phyloP scores from a whole-genome alignment of 1,140 invertebrate species.

The Cotesia vestalis region DNA sequence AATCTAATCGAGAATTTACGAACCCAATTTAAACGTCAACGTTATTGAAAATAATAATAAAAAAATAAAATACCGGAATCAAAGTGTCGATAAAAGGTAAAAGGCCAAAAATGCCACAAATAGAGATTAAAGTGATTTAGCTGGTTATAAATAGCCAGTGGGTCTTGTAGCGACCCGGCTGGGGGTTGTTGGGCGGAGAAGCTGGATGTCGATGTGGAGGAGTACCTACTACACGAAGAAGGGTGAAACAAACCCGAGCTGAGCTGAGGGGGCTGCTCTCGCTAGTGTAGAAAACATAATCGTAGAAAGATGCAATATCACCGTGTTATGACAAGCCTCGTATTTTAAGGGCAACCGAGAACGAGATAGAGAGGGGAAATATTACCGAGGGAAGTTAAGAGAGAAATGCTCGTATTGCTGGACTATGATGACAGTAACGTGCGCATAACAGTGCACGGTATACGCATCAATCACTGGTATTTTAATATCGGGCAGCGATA shows the following conservation, averaged over 20 bases:
- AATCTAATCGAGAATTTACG: conserved; percentile 24
- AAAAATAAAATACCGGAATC: background rate
- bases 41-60: background rate
- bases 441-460: conserved; percentile 57
- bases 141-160: conserved; percentile 52
- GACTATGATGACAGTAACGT: conserved; percentile 18
- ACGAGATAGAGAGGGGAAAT: background rate
- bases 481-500: conserved; percentile 65
- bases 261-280: conserved; percentile 19
- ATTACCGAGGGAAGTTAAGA: background rate
- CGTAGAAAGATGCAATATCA: conserved; percentile 60
- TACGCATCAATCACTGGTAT: conserved; percentile 66
- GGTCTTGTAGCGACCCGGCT: conserved; percentile 5
- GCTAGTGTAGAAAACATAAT: conserved; percentile 4
- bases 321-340: conserved; percentile 56
- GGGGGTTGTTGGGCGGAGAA: background rate
- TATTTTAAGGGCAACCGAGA: conserved; percentile 52
- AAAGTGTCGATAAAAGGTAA: background rate
- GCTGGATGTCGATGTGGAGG: too few relatives aligned
- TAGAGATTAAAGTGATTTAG: conserved; percentile 46
- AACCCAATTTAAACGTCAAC: conserved; percentile 10
- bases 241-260: background rate
- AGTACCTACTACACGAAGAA: background rate
- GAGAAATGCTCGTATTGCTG: conserved; percentile 24
- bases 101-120: background rate